Evolutionary conservation across 1,140 invertebrate species (phyloP), one percentile per base, ranked within the genome.

Genomic region (Pseudomyrmex gracilis): DNA sequence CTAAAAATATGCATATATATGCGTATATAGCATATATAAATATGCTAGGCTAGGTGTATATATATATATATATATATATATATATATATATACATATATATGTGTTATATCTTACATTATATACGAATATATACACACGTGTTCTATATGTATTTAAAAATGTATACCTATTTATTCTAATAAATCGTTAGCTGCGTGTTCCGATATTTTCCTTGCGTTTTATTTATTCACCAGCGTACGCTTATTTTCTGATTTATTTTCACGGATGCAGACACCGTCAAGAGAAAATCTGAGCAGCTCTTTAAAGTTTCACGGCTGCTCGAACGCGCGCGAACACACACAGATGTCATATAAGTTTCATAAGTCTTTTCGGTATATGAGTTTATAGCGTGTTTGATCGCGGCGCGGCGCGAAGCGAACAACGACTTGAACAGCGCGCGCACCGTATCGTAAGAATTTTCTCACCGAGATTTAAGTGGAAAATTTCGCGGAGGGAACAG

Each of bases 311-410:
- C 66, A 78, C 20, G 34, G 51, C 20, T 55, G 43, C 64, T 70
- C 51, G 53, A 78, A 78, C 51, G 24, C 24, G 24, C 24, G 24
- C 24, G 24, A 34, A 34, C 34, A 34, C 34, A 34, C 34, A 34
- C 34, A 34, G 34, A 78, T 47, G 43, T 70, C 76, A 70, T 78
- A 78, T 22, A 70, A 55, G 45, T 78, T 70, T 55, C 64, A 70
- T 70, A 55, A 60, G 66, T 58, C 45, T 70, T 13, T 43, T 4
- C n/a, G 15, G 66, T 71, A 70, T 78, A 80, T 80, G 70, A 80
- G 58, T 80, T 80, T 80, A 71, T 45, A 58, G 20, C 66, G 76
- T 55, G 55, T 71, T 70, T 71, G 76, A 80, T 70, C 66, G 60
- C n/a, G 45, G 22, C 22, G 49, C 49, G 24, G 10, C 20, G 57